phyloP scores from a whole-genome alignment of 1,140 invertebrate species.

The Reticulitermes speratus region DNA sequence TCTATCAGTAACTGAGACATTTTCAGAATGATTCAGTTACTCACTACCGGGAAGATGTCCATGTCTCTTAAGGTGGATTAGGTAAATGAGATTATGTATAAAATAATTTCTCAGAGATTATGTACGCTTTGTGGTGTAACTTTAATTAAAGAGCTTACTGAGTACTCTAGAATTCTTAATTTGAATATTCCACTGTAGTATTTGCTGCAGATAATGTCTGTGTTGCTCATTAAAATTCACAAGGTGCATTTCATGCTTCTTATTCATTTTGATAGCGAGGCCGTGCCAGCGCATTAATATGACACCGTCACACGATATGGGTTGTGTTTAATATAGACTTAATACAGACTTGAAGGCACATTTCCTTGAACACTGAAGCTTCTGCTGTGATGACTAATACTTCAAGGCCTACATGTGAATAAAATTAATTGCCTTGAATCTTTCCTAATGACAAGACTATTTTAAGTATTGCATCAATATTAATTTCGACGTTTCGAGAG shows the following conservation, averaged over 20 bases:
- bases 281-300: not conserved
- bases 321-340: no score
- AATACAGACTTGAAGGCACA: no score
- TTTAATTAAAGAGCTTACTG: not conserved
- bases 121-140: not conserved
- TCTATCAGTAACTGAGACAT: not conserved
- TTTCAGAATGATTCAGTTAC: not conserved
- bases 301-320: not conserved
- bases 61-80: not conserved
- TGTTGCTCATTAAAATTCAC: not conserved
- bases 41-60: not conserved
- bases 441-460: no score
- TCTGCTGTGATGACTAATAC: no score
- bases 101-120: not conserved
- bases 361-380: no score
- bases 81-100: not conserved
- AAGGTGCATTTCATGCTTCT: not conserved
- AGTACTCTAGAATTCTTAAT: not conserved
- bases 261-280: not conserved
- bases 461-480: no score
- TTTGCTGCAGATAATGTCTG: not conserved
- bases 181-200: not conserved
- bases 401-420: no score
- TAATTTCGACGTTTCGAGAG: no score
- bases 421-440: no score